phyloP scores from a whole-genome alignment of 2,888 invertebrate species.

The Erebia aethiops region DNA sequence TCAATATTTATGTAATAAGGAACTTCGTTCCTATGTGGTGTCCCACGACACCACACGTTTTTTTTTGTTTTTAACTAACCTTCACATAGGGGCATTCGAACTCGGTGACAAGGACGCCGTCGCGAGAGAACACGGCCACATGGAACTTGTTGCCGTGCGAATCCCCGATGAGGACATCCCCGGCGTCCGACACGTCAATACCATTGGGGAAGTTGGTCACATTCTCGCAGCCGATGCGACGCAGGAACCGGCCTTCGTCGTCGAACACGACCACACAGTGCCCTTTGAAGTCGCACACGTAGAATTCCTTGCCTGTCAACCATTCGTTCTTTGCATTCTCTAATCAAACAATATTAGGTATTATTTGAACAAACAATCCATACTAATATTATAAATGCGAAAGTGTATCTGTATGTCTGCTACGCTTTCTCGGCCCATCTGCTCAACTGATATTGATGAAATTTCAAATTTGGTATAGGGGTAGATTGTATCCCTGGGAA shows the following conservation, averaged over 20 bases:
- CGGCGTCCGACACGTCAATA: constrained; percentile 98
- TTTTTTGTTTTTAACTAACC: constrained; percentile 81
- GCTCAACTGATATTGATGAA: no score
- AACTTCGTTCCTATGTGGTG: no score
- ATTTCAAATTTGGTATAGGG: no score
- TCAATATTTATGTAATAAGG: no score
- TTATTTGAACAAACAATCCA: no score
- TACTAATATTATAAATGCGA: no score
- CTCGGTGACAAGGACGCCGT: constrained; percentile 93
- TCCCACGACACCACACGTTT: no score
- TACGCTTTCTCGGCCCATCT: no score
- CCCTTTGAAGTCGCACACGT: constrained; percentile 98
- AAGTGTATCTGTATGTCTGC: no score
- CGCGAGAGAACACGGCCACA: constrained; percentile 96
- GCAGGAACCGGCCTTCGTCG: constrained; percentile 94
- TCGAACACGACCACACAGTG: constrained; percentile 98
- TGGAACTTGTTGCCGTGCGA: constrained; percentile 99
- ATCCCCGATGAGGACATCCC: constrained; percentile 97
- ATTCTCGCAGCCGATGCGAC: constrained; percentile 97
- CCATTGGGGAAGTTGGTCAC: constrained; percentile 99
- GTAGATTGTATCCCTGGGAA: no score
- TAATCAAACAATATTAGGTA: no score
- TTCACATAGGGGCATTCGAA: constrained; percentile 99
- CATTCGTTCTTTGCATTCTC: neutral
- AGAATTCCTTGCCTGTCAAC: constrained; percentile 92